Evolutionary conservation across 1,140 invertebrate species (phyloP), one percentile per base, ranked within the genome.

Genomic region (Tribolium madens): DNA sequence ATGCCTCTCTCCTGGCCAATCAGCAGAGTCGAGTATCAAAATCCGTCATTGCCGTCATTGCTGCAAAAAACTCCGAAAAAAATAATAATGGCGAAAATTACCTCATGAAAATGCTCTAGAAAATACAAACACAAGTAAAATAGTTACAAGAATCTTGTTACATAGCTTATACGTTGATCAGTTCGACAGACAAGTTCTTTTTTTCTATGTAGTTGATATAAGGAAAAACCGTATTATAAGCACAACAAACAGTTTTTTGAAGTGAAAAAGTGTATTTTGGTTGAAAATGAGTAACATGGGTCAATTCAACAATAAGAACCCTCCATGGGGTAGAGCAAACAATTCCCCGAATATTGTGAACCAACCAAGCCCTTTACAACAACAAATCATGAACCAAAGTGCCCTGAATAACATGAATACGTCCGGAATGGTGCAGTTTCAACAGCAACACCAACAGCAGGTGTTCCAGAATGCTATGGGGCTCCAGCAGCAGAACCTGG

Each of bases 391-490:
- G 81, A 88, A 87, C 7, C 89, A 89, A 82, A 83, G 82, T 9
- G 86, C 87, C 2, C 86, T 90, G 82, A 86, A 87, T n/a, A 85
- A 84, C 10, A 88, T 90, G 64, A 88, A 87, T 18, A 87, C 87
- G 7, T 86, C 89, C 78, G 88, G 86, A 14, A 89, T 89, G 86
- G 88, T 90, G 36, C 89, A 89, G 57, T 90, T 90, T 81, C 89
- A 90, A 78, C 89, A 90, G 46, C 89, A 89, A 76, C 88, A 89
- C 80, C 89, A 90, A 42, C 89, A 90, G 76, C 88, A 89, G 83
- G 88, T 90, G 9, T 90, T 89, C 79, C 89, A 90, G 78, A 89
- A 88, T 73, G 88, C 88, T 68, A 83, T 89, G 76, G 87, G 87
- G 5, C 82, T 89, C 52, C 88, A 89, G 78, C 88, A 89, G 76